Conservation (phyloP, 1,140 invertebrate genomes). For the Drosophila willistoni region DNA sequence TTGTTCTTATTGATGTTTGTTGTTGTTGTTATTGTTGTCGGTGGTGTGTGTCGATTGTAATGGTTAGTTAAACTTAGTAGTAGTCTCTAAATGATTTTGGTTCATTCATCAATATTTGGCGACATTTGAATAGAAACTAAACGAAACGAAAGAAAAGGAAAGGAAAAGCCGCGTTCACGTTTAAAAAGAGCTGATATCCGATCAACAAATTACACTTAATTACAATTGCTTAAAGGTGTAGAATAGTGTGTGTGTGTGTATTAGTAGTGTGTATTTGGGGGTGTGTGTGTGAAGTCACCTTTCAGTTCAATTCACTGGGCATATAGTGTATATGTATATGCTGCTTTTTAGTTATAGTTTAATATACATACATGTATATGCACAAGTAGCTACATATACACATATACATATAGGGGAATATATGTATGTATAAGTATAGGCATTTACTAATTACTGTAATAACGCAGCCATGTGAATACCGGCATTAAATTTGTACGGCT, state of each 20-base stretch:
- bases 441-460: conserved; percentile 13
- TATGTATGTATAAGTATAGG: not conserved
- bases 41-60: conserved; percentile 44
- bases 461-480: conserved; percentile 4
- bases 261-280: not conserved
- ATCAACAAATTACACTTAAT: not conserved
- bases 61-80: not conserved
- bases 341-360: no score
- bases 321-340: not conserved
- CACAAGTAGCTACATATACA: not conserved
- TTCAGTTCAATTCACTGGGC: not conserved
- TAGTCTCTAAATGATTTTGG: no score
- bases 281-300: not conserved
- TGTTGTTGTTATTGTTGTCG: conserved; percentile 39
- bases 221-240: not conserved
- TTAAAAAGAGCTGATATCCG: not conserved
- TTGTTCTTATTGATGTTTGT: conserved; percentile 28
- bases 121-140: not conserved
- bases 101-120: no score
- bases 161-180: not conserved
- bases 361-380: no score
- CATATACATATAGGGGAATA: not conserved
- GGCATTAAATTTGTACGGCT: not conserved
- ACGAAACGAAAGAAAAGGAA: not conserved
- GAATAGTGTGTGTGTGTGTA: not conserved